Percentiles rank a stretch among this genome's conserved stretches.
These are phyloP conservation scores for Trochalopteron elliotii DNA, from an alignment of 2,113 vertebrate species.

Conservation along the genomic window DNA sequence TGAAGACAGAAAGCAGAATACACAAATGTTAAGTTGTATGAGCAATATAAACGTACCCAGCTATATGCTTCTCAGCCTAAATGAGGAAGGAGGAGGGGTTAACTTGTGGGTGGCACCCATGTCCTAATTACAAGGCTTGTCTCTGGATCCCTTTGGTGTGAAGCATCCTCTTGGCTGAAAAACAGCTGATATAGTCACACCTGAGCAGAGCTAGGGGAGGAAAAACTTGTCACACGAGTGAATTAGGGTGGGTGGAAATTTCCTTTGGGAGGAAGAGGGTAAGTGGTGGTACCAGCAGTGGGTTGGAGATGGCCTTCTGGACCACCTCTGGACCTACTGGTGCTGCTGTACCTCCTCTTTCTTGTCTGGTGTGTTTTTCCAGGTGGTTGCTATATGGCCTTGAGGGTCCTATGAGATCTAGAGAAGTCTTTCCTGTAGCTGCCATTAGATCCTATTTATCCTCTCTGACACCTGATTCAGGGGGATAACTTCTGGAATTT, in stretches of 20 bases:
- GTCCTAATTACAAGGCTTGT: slow-evolving; percentile 17
- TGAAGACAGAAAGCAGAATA: neutral
- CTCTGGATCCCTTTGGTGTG: neutral
- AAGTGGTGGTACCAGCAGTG: neutral
- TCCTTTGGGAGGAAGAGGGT: neutral
- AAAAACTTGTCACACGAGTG: neutral
- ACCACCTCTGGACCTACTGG: neutral
- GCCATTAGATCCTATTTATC: neutral
- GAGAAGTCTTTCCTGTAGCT: neutral
- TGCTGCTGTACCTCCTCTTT: neutral
- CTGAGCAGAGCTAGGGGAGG: neutral
- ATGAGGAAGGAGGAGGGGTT: neutral
- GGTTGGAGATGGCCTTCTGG: neutral
- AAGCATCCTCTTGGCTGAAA: slow-evolving; percentile 5
- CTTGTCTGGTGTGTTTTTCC: neutral
- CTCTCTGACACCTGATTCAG: neutral
- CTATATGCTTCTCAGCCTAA: neutral
- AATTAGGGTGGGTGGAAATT: neutral
- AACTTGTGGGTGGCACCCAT: neutral
- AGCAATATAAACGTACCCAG: neutral
- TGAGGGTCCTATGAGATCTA: neutral
- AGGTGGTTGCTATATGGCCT: neutral
- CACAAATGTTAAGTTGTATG: neutral
- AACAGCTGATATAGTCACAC: neutral
- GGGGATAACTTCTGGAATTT: neutral